Percentiles rank a stretch among this genome's conserved stretches.
Conservation (phyloP, 2,888 invertebrate genomes). For the Nematopogon swammerdamellus region DNA sequence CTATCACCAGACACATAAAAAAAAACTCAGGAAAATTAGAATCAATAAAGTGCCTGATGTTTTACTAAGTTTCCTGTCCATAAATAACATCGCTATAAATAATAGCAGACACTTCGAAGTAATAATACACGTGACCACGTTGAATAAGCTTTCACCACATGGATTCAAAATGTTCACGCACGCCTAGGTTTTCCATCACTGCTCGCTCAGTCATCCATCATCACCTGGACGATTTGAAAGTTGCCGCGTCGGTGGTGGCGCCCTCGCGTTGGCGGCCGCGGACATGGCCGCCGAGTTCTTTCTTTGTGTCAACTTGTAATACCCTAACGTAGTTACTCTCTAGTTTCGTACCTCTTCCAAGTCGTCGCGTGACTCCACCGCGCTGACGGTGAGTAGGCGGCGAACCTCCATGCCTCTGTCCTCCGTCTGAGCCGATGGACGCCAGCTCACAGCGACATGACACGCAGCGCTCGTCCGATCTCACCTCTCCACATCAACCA, state of each 20-base stretch:
- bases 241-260: neutral
- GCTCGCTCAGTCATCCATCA: too few species aligned
- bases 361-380: neutral
- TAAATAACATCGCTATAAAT: too few species aligned
- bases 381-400: neutral
- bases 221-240: neutral
- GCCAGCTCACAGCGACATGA: neutral
- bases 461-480: neutral
- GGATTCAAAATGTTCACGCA: too few species aligned
- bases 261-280: neutral
- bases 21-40: too few species aligned
- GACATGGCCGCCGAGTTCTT: neutral
- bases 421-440: neutral
- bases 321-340: neutral
- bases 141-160: too few species aligned
- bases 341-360: neutral
- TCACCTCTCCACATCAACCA: neutral
- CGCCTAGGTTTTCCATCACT: too few species aligned
- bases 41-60: too few species aligned
- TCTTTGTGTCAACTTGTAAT: neutral
- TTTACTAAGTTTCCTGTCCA: too few species aligned
- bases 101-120: too few species aligned
- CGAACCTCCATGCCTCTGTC: neutral
- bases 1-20: too few species aligned
- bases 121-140: too few species aligned